These are phyloP conservation scores for Leguminivora glycinivorella DNA, from an alignment of 1,140 invertebrate species.

Conservation along the genomic window DNA sequence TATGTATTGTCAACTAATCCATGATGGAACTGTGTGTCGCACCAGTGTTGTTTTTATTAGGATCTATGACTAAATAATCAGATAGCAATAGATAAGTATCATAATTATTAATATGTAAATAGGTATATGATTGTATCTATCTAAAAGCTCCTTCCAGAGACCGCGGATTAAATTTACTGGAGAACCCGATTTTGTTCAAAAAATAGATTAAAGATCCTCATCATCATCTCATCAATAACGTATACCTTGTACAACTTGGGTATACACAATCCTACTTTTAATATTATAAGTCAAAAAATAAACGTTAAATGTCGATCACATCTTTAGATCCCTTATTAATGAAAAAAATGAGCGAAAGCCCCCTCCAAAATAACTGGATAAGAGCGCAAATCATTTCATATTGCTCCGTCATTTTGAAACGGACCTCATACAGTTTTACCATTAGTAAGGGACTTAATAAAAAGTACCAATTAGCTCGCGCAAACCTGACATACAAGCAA, in stretches of 20 bases:
- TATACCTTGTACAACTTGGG: slow-evolving; percentile 25
- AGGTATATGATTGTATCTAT: slow-evolving; percentile 37
- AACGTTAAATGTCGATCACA: background rate
- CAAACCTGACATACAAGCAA: slow-evolving; percentile 25
- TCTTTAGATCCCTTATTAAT: background rate
- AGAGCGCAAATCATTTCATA: background rate
- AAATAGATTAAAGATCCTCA: background rate
- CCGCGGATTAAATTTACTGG: slow-evolving; percentile 39
- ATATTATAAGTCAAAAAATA: slow-evolving; percentile 14
- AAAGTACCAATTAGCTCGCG: slow-evolving; percentile 14
- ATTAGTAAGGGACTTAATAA: background rate
- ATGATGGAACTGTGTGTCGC: slow-evolving; percentile 55
- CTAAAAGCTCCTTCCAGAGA: slow-evolving; percentile 52
- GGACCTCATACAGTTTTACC: background rate
- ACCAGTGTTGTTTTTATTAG: slow-evolving; percentile 50
- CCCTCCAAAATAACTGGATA: background rate
- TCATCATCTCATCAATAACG: background rate
- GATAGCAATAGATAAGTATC: slow-evolving; percentile 21
- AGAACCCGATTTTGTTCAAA: background rate
- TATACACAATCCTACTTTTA: slow-evolving; percentile 34
- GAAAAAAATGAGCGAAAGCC: background rate
- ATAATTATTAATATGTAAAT: slow-evolving; percentile 42
- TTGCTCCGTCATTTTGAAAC: background rate
- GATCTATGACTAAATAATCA: slow-evolving; percentile 30
- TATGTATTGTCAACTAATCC: slow-evolving; percentile 63